Evolutionary conservation across 2,113 vertebrate genomes (phyloP), one percentile per base, ranked within the genome.

Genomic region (Benitochromis conjunctus): DNA sequence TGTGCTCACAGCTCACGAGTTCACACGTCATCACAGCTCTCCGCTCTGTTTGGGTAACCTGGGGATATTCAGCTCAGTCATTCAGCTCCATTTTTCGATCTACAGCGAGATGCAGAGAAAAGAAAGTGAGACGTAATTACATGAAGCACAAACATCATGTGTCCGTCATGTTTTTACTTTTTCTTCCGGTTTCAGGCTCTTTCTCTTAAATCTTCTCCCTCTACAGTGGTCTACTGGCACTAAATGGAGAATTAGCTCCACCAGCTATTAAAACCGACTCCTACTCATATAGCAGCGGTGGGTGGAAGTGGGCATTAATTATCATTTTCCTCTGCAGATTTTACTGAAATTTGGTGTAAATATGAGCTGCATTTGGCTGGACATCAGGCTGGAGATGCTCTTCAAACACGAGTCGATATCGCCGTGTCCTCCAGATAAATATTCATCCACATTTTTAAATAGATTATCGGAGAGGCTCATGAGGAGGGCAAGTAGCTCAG

Each of bases 231-330:
- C 31, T 31, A 76, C 14, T n/a, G 69, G 3, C 16, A 12, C 10
- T 3, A 0, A 29, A 4, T 5, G 1, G 3, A 29, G 48, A 53
- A 8, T 53, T 19, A n/a, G 18, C 18, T n/a, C 51, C 18, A 53
- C 7, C 18, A 53, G 24, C 43, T 1, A 51, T 76, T 51, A 10
- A 51, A 76, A 76, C 26, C 2, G 10, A 31, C 43, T 76, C 69
- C 69, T 1, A 76, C 69, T 51, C 69, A 51, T 26, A 19, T 29
- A n/a, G 9, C 46, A 31, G 46, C 26, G 3, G 26, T 51, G 7
- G 4, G 46, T n/a, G 4, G 71, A 76, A 76, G 26, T 48, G 43
- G 71, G 71, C 26, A 31, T 5, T n/a, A 31, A 76, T 51, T 51
- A 31, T 48, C 24, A 74, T 51, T 53, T 53, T 74, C 16, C 6